Base-by-base conservation (phyloP, 2,113 vertebrate species). In the Amblyopsis rosae region DNA sequence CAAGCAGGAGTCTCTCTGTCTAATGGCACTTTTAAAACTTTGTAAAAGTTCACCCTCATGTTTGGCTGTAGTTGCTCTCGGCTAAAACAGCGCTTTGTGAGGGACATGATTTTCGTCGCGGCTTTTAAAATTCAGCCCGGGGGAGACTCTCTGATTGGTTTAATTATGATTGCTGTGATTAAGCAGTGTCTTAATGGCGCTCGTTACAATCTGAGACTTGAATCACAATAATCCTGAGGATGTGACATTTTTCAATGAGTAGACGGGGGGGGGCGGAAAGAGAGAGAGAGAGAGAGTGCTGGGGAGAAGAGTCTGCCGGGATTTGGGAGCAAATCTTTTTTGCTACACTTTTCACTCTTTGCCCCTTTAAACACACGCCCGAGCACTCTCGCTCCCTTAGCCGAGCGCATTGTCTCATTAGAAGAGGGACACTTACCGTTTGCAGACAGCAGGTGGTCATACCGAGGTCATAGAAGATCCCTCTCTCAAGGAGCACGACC, bases 151-250 rank as follows among this genome's bases (percentile, higher is more conserved):
- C 80, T 85, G 86, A 88, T 83, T 85, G 73, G 83, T 79, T 81
- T 88, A 90, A 89, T 89, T 88, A 87, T 80, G 76, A 86, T 87
- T 82, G 78, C 70, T 11, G 82, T 82, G 82, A 89, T 90, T 89
- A 86, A 69, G 74, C 9, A 55, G 48, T 63, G 17, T 86, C 83
- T 80, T 81, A 82, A 75, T 70, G 75, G 62, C 17, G 0, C 83
- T 83, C 68, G 8, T 77, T 73, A 71, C 72, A 77, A 77, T 77
- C 57, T 60, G 79, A 75, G 75, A 77, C 67, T 62, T 81, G 78
- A 80, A 81, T 88, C 67, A 61, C 59, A 79, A 85, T 75, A 60
- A 83, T 82, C 66, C 15, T 41, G 3, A 53, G 50, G 66, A 65
- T 33, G 63, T 64, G 70, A 69, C 77, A 77, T 79, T 69, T 19